A percentile compares a stretch with the other conserved stretches of the same genome.
These are phyloP conservation scores for Isurus oxyrinchus DNA, from an alignment of 2,113 vertebrate species.

Conservation along the genomic window DNA sequence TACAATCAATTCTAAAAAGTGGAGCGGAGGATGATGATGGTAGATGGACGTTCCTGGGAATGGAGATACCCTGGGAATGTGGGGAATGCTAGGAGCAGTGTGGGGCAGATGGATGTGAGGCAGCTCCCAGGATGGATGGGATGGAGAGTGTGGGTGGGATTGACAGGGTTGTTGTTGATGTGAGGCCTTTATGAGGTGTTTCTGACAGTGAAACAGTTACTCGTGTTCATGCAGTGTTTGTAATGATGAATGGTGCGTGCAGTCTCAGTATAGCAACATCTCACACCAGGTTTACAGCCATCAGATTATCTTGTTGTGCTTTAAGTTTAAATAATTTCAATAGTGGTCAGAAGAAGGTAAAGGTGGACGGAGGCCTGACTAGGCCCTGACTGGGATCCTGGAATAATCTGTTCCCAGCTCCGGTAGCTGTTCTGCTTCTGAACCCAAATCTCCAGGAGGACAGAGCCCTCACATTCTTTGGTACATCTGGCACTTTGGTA, in stretches of 20 bases:
- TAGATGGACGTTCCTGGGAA: no score
- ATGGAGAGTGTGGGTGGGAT: not conserved
- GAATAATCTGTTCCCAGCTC: not conserved
- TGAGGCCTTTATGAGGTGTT: not conserved
- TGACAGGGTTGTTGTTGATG: no score
- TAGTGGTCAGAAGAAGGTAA: not conserved
- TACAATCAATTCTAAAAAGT: not conserved
- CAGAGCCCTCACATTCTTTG: not conserved
- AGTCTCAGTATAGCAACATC: not conserved
- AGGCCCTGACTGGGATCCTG: no score
- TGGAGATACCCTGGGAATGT: no score
- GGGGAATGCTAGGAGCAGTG: no score
- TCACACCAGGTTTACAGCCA: not conserved
- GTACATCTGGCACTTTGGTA: not conserved
- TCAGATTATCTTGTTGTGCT: not conserved
- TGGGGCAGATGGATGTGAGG: no score
- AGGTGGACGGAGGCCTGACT: not conserved
- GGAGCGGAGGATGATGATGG: not conserved
- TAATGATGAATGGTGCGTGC: not conserved
- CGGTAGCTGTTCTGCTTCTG: no score
- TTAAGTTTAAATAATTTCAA: not conserved
- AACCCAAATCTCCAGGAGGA: not conserved
- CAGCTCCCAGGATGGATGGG: no score
- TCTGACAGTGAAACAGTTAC: no score
- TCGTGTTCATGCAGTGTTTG: not conserved